A percentile compares a stretch with the other conserved stretches of the same genome.
These are phyloP conservation scores for Rotaria magnacalcarata DNA, from an alignment of 2,888 invertebrate genomes.

Conservation along the genomic window DNA sequence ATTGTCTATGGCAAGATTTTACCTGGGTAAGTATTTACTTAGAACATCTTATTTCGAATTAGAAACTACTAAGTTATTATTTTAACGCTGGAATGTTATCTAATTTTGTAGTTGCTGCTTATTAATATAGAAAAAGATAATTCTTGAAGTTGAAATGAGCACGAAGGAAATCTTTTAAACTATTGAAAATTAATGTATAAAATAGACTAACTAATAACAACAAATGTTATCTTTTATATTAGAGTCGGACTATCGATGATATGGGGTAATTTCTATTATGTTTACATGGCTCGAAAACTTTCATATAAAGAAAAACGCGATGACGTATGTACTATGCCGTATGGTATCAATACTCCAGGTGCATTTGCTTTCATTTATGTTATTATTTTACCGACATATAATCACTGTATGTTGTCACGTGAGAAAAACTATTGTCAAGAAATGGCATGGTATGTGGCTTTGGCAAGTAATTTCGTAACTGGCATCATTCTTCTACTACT, in stretches of 20 bases:
- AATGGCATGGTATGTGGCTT: slow-evolving; percentile 12
- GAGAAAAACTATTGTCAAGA: background rate
- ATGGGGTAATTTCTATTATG: slow-evolving; percentile 2
- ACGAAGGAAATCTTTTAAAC: too few species aligned
- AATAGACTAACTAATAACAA: too few species aligned
- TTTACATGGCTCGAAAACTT: slow-evolving; percentile 9
- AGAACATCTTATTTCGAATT: too few species aligned
- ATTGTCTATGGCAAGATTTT: background rate
- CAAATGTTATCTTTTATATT: background rate
- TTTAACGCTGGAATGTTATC: too few species aligned
- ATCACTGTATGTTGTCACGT: background rate
- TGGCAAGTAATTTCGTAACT: slow-evolving; percentile 1
- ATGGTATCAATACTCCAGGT: slow-evolving; percentile 1
- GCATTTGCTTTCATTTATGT: slow-evolving; percentile 15
- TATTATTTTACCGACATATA: background rate
- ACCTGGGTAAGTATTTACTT: background rate
- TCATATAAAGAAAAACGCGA: slow-evolving; percentile 8
- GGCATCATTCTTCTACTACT: background rate
- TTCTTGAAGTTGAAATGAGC: too few species aligned
- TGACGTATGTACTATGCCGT: slow-evolving; percentile 17
- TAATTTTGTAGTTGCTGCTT: too few species aligned
- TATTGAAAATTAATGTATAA: too few species aligned
- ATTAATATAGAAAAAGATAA: too few species aligned
- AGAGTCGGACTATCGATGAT: background rate
- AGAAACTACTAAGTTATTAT: too few species aligned